Conservation (phyloP, 2,888 invertebrate genomes). For the Eueremaeus valkanovi region DNA sequence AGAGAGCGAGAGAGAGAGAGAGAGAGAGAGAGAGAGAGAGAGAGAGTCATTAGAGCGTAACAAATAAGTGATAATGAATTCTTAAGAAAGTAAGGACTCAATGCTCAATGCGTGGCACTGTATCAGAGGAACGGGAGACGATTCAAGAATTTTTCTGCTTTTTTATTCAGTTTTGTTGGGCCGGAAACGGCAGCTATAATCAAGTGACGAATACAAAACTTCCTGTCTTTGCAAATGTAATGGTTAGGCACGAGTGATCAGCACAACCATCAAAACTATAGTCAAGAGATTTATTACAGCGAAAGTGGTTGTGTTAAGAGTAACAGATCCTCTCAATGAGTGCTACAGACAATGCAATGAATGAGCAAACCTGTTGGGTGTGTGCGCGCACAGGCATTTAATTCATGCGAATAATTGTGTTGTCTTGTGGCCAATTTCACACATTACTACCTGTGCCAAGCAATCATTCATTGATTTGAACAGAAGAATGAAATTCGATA, state of each 20-base stretch:
- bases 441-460: slow-evolving; percentile 14
- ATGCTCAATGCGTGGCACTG: slow-evolving; percentile 18
- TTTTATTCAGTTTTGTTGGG: slow-evolving; percentile 26
- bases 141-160: not conserved
- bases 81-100: slow-evolving; percentile 17
- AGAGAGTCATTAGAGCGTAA: slow-evolving; percentile 12
- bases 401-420: slow-evolving; percentile 32
- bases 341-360: slow-evolving; percentile 13
- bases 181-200: slow-evolving; percentile 32
- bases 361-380: slow-evolving; percentile 36
- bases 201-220: slow-evolving; percentile 22
- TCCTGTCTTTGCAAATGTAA: slow-evolving; percentile 29
- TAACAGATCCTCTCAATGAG: slow-evolving; percentile 3
- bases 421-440: slow-evolving; percentile 37
- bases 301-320: slow-evolving; percentile 21
- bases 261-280: not conserved
- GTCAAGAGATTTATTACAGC: not conserved
- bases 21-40: not conserved
- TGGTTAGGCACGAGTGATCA: slow-evolving; percentile 27
- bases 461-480: slow-evolving; percentile 15
- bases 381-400: slow-evolving; percentile 28
- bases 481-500: not conserved
- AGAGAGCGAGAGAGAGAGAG: too few species aligned
- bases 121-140: not conserved
- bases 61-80: not conserved